Evolutionary conservation across 2,113 vertebrate species (phyloP).

Genomic region (Lynx canadensis): DNA sequence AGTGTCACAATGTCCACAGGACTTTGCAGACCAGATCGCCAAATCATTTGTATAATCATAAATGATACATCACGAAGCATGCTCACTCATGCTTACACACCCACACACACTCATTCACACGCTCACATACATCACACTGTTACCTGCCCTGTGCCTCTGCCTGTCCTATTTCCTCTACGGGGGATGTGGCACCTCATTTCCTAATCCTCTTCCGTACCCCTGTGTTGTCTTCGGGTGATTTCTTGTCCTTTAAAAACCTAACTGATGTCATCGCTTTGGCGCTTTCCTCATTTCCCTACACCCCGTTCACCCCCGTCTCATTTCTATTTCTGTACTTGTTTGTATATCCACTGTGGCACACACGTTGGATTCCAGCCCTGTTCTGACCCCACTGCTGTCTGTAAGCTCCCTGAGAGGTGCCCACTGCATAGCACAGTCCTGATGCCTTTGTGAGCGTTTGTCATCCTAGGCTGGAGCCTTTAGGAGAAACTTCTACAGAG

Average conservation of each 20-base stretch:
- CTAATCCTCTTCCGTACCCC: not conserved
- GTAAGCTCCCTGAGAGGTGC: not conserved
- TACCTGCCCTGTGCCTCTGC: not conserved
- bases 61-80: not conserved
- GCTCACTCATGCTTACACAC: not conserved
- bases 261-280: not conserved
- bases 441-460: fast-evolving
- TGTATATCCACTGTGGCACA: fast-evolving
- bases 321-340: not conserved
- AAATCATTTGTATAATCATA: not conserved
- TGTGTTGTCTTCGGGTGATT: not conserved
- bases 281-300: not conserved
- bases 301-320: not conserved
- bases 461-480: not conserved
- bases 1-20: not conserved
- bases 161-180: not conserved
- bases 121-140: not conserved
- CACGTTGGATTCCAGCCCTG: not conserved
- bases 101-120: not conserved
- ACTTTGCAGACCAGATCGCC: not conserved
- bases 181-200: too few relatives aligned
- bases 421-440: too few relatives aligned
- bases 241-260: not conserved
- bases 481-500: not conserved
- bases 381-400: not conserved